Percentiles rank a stretch among this genome's conserved stretches.
phyloP scores from a whole-genome alignment of 2,888 invertebrate genomes.

The Archips crataeganus region DNA sequence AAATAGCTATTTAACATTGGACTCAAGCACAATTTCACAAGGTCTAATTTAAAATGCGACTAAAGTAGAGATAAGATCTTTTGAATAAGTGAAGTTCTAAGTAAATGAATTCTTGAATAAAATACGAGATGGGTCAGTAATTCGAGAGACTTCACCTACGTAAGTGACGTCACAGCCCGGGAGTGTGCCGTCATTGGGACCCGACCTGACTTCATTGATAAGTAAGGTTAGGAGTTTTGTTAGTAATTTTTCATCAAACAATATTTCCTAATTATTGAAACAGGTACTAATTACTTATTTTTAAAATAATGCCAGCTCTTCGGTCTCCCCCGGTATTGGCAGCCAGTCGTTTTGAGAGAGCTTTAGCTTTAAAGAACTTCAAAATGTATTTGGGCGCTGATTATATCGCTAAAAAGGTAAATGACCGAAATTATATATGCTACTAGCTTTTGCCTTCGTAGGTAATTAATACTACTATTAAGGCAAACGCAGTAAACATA shows the following conservation, averaged over 20 bases:
- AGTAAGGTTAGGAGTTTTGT: not conserved
- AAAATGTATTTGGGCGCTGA: too few species aligned
- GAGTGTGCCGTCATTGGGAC: not conserved
- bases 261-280: too few species aligned
- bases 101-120: conserved; percentile 28
- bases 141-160: not conserved
- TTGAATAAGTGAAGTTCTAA: conserved; percentile 13
- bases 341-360: too few species aligned
- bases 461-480: too few species aligned
- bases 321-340: too few species aligned
- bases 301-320: too few species aligned
- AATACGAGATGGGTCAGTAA: conserved; percentile 13
- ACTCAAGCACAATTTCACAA: not conserved
- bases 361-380: too few species aligned
- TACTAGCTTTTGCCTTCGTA: too few species aligned
- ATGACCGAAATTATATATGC: too few species aligned
- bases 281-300: too few species aligned
- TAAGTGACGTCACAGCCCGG: not conserved
- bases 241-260: not conserved
- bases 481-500: too few species aligned
- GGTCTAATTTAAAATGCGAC: not conserved
- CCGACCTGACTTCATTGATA: not conserved
- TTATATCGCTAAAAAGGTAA: too few species aligned
- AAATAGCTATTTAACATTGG: not conserved
- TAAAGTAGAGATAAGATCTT: not conserved